Evolutionary conservation across 2,113 vertebrate species (phyloP).

Genomic region (Dendrocopos noguchii): DNA sequence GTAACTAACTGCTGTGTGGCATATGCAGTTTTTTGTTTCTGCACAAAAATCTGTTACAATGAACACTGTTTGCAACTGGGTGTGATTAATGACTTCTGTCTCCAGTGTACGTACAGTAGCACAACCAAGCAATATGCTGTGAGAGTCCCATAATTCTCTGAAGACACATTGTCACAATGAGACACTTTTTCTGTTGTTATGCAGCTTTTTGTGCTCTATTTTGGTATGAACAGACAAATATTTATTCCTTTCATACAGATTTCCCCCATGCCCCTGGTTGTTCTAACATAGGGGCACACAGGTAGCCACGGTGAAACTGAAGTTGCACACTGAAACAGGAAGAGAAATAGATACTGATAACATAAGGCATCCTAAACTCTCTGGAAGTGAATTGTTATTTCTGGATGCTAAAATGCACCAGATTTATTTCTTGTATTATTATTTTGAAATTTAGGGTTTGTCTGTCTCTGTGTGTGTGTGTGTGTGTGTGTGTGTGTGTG

Average conservation of each 20-base stretch:
- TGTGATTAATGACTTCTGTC: constrained; percentile 42
- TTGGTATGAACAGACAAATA: background rate
- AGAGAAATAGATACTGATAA: background rate
- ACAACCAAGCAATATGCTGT: background rate
- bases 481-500: constrained; percentile 10
- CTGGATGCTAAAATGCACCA: background rate
- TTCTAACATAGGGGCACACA: accelerated
- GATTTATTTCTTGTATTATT: constrained; percentile 70
- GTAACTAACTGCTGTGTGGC: background rate
- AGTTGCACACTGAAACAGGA: background rate
- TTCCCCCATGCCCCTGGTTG: background rate
- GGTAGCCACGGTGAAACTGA: background rate
- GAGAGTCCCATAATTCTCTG: background rate
- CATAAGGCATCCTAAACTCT: background rate
- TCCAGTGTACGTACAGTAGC: background rate
- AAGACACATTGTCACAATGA: background rate
- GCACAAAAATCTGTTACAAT: background rate
- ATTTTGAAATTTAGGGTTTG: constrained; percentile 72
- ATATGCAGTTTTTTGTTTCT: background rate
- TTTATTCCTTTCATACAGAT: background rate
- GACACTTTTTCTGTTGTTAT: background rate
- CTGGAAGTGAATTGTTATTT: background rate
- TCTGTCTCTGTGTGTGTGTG: constrained; percentile 32
- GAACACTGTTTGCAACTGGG: background rate
- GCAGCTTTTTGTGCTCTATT: background rate